Evolutionary conservation across 2,113 vertebrate genomes (phyloP), one percentile per base, ranked within the genome.

Genomic region (Corvus cornix): DNA sequence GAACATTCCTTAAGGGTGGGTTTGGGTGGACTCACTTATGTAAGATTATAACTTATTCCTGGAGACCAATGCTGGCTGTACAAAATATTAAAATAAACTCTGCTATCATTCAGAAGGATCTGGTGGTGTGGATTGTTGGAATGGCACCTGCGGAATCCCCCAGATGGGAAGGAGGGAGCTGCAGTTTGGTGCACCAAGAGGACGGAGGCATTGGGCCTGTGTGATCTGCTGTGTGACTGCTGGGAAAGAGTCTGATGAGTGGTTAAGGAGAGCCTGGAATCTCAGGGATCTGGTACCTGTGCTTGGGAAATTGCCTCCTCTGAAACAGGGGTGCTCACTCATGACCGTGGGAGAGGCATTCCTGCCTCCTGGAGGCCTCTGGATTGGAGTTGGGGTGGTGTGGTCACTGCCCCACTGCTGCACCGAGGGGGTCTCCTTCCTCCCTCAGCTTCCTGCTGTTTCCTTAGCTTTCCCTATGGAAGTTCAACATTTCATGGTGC

Each of bases 31-130:
- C 95, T 97, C 87, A 90, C 95, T 97, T 95, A 31, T 96, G 93
- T 97, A 97, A 62, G 89, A 76, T 87, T 84, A 94, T 95, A 96
- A 94, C 87, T 97, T 97, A 96, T 97, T 97, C 95, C 91, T 97
- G 66, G 89, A 98, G 95, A 96, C 91, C 84, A 96, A 59, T 89
- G 91, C 92, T 97, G 95, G 94, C 94, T 97, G 89, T 97, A 97
- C 79, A 97, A 93, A 97, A 88, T 88, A 96, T 51, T 95, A 88
- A 97, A 97, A 96, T 95, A 97, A 97, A 97, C 87, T 95, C 88
- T 96, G 93, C 93, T 96, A 37, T 90, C 74, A 75, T 80, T 87
- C 81, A 84, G 75, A 92, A 95, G 82, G 83, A 62, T 46, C 17
- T 56, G 2, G n/a, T 0, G 8, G 68, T 84, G 80, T 95, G 87